Evolutionary conservation across 2,888 invertebrate species (phyloP).

Genomic region (Sylvicola cinctus): DNA sequence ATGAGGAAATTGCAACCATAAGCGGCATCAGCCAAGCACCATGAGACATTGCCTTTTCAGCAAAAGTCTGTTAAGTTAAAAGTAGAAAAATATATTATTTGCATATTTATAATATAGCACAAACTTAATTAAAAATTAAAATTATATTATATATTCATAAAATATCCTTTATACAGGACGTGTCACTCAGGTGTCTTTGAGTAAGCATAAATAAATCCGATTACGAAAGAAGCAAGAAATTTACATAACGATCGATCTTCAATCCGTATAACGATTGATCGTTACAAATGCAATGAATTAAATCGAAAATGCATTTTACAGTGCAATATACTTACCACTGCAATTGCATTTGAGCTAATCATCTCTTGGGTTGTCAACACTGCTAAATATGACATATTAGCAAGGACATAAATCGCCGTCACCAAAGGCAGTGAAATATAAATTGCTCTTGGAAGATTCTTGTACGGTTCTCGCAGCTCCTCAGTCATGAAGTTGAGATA

Average conservation of each 20-base stretch:
- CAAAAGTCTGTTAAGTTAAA: slow-evolving; percentile 50
- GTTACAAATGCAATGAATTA: no score
- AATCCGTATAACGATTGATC: no score
- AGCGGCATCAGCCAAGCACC: slow-evolving; percentile 66
- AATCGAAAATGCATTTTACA: no score
- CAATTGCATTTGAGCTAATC: slow-evolving; percentile 79
- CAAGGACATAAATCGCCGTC: slow-evolving; percentile 69
- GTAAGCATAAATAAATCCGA: slow-evolving; percentile 3
- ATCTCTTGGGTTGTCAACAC: slow-evolving; percentile 68
- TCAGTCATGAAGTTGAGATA: slow-evolving; percentile 89
- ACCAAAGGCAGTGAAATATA: slow-evolving; percentile 79
- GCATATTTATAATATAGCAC: background rate
- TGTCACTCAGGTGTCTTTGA: no score
- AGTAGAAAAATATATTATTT: slow-evolving; percentile 4
- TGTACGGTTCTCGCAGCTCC: slow-evolving; percentile 66
- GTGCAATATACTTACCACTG: slow-evolving; percentile 76
- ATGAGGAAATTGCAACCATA: slow-evolving; percentile 79
- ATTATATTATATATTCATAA: no score
- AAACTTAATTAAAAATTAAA: background rate
- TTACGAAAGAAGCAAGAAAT: background rate
- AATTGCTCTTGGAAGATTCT: slow-evolving; percentile 78
- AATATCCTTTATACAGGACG: no score
- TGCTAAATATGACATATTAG: slow-evolving; percentile 75
- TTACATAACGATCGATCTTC: background rate
- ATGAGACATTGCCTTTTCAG: slow-evolving; percentile 49